phyloP scores from a whole-genome alignment of 1,140 invertebrate genomes.

The Calliphora vicina region DNA sequence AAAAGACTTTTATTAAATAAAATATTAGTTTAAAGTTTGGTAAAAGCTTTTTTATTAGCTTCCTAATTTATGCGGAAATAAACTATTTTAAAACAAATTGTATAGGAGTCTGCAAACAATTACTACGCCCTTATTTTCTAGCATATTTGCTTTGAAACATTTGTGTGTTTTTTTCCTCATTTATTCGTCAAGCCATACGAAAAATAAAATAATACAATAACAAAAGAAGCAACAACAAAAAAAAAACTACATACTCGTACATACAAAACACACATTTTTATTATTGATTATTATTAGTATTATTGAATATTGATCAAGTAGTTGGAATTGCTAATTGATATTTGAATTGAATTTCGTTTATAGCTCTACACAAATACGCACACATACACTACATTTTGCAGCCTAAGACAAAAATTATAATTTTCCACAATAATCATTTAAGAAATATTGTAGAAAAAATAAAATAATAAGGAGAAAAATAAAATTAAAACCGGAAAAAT shows the following conservation, averaged over 20 bases:
- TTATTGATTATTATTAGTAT: slow-evolving; percentile 35
- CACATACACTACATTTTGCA: no score
- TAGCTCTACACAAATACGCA: no score
- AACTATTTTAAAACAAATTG: no score
- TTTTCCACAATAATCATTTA: neutral
- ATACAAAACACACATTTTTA: neutral
- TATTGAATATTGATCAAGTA: slow-evolving; percentile 35
- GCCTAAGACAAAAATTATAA: neutral
- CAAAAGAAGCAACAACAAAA: no score
- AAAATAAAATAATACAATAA: neutral
- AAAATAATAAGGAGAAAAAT: neutral
- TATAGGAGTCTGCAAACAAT: no score
- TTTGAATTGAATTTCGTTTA: slow-evolving; percentile 28
- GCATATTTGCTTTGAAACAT: no score
- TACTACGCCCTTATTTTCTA: no score
- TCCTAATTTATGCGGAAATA: no score
- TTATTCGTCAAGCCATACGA: neutral
- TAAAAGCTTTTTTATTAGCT: no score
- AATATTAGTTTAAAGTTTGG: no score
- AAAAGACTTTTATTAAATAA: no score
- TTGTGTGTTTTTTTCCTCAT: neutral
- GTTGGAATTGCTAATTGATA: slow-evolving; percentile 33
- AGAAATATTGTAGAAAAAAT: neutral
- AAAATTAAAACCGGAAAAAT: slow-evolving; percentile 55
- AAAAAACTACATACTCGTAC: neutral